Conservation (phyloP, 1,140 invertebrate genomes). For the Hyposmocoma kahamanoa region DNA sequence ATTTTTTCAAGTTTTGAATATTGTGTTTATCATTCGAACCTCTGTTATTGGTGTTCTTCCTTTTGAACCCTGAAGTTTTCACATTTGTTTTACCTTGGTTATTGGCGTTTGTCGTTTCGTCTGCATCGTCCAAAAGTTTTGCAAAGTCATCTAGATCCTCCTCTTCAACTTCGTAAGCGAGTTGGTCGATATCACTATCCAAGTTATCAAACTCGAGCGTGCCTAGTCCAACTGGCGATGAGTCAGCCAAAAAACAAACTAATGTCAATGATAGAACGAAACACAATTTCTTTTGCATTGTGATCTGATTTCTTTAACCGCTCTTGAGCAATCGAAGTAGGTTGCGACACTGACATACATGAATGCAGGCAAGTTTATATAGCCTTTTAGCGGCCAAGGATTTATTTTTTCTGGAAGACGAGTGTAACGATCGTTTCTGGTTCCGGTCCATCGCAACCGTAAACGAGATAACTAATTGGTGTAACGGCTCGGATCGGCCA, state of each 20-base stretch:
- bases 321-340: conserved; percentile 57
- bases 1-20: conserved; percentile 56
- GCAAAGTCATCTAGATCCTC: conserved; percentile 50
- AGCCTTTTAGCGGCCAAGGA: conserved; percentile 50
- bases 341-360: conserved; percentile 71
- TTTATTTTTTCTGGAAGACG: conserved; percentile 31
- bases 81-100: conserved; percentile 21
- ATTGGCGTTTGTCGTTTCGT: conserved; percentile 8
- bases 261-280: conserved; percentile 43
- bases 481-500: conserved; percentile 44
- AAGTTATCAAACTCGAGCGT: conserved; percentile 38
- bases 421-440: conserved; percentile 18
- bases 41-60: conserved; percentile 63
- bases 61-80: conserved; percentile 35
- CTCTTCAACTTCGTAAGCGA: conserved; percentile 46
- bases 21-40: conserved; percentile 59
- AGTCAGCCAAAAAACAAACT: conserved; percentile 36
- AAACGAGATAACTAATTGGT: conserved; percentile 27
- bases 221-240: conserved; percentile 27
- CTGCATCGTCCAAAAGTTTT: conserved; percentile 31
- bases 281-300: conserved; percentile 44
- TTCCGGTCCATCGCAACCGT: conserved; percentile 32
- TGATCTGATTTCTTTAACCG: conserved; percentile 37
- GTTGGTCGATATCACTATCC: conserved; percentile 37
- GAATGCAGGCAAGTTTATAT: conserved; percentile 47